A percentile compares a stretch with the other conserved stretches of the same genome.
Evolutionary conservation across 2,888 invertebrate species (phyloP).

Genomic region (Crossocerus cetratus): DNA sequence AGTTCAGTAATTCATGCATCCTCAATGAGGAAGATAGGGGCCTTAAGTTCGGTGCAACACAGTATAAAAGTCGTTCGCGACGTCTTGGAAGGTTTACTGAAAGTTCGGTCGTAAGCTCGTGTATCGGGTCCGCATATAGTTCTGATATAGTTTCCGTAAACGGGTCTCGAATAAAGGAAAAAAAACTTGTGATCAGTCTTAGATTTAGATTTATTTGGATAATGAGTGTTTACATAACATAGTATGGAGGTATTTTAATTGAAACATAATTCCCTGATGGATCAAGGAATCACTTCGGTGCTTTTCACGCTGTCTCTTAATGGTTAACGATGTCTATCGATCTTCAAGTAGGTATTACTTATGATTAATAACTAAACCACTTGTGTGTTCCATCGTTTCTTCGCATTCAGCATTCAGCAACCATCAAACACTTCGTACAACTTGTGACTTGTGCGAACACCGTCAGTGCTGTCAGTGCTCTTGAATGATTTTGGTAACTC

Average conservation of each 20-base stretch:
- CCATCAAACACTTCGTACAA: conserved; percentile 9
- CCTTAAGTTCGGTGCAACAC: conserved; percentile 6
- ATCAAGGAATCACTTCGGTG: conserved; percentile 41
- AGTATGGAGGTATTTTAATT: conserved; percentile 74
- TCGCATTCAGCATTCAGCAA: conserved; percentile 40
- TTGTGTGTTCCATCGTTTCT: conserved; percentile 34
- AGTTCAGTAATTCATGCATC: conserved; percentile 32
- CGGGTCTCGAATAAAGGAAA: conserved; percentile 18
- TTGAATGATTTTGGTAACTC: conserved; percentile 55
- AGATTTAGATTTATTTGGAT: conserved; percentile 74
- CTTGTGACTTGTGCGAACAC: conserved; percentile 43
- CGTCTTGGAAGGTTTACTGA: background rate
- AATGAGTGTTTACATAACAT: conserved; percentile 73
- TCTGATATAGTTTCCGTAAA: background rate
- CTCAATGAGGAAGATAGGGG: conserved; percentile 12
- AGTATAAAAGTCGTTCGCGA: background rate
- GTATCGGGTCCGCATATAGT: background rate
- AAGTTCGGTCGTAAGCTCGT: background rate
- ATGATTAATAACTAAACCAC: conserved; percentile 53
- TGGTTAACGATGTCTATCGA: conserved; percentile 44
- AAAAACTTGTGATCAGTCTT: conserved; percentile 68
- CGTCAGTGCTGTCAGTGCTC: conserved; percentile 31
- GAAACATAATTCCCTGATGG: conserved; percentile 66
- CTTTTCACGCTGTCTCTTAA: conserved; percentile 38
- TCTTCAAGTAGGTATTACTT: conserved; percentile 52